Percentiles rank a stretch among this genome's conserved stretches.
These are phyloP conservation scores for Myripristis murdjan DNA, from an alignment of 2,797 vertebrate genomes.

Conservation along the genomic window DNA sequence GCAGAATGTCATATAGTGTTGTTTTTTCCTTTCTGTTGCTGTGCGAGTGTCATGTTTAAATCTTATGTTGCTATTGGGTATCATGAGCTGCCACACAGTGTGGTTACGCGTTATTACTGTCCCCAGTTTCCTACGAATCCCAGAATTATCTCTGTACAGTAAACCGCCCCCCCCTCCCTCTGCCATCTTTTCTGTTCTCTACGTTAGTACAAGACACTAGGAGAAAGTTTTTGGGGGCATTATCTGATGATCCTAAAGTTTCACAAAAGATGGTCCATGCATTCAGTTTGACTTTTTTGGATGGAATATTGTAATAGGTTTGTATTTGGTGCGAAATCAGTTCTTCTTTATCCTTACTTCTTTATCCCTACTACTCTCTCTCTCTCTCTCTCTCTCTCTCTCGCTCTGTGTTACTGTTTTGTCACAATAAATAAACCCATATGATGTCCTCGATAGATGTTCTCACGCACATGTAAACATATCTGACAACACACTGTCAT, in stretches of 20 bases:
- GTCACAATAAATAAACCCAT: constrained; percentile 42
- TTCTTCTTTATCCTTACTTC: constrained; percentile 7
- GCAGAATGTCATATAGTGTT: constrained; percentile 38
- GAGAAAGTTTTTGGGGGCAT: constrained; percentile 45
- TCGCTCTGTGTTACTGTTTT: constrained; percentile 26
- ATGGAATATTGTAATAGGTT: constrained; percentile 50
- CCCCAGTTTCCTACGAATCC: constrained; percentile 19
- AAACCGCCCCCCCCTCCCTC: constrained; percentile 8
- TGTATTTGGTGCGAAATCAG: constrained; percentile 44
- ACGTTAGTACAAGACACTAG: constrained; percentile 20
- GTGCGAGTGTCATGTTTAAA: not conserved
- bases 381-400: not conserved
- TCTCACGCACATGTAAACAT: constrained; percentile 27
- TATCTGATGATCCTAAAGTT: constrained; percentile 22
- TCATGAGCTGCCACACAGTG: constrained; percentile 10
- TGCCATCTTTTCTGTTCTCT: constrained; percentile 30
- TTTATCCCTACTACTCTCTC: constrained; percentile 9
- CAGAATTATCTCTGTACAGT: constrained; percentile 53
- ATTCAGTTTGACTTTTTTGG: constrained; percentile 20
- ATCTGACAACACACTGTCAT: constrained; percentile 26
- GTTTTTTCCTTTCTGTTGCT: not conserved
- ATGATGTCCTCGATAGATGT: constrained; percentile 40
- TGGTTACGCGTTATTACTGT: constrained; percentile 45
- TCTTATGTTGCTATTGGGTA: constrained; percentile 17
- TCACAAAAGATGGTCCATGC: constrained; percentile 17